Percentiles rank a stretch among this genome's conserved stretches.
Evolutionary conservation across 2,888 invertebrate species (phyloP).

Genomic region (Drosophila infuscata): DNA sequence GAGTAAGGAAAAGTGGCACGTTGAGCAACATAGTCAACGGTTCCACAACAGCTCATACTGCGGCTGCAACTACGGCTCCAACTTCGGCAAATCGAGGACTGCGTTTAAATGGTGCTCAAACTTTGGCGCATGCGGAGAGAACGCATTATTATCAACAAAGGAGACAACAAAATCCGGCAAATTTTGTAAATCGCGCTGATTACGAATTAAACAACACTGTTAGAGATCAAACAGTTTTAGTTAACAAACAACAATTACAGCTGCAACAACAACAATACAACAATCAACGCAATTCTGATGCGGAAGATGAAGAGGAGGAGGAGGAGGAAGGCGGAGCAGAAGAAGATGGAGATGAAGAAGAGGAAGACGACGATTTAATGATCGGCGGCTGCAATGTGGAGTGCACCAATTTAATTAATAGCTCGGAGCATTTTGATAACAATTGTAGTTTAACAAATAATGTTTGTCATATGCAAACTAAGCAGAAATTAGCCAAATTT

Average conservation of each 20-base stretch:
- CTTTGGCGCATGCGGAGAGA: conserved; percentile 48
- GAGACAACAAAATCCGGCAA: conserved; percentile 22
- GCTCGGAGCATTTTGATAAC: conserved; percentile 35
- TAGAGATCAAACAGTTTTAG: conserved; percentile 15
- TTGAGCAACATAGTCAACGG: conserved; percentile 80
- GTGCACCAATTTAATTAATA: conserved; percentile 82
- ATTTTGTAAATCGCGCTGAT: conserved; percentile 16
- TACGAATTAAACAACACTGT: conserved; percentile 13
- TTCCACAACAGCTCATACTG: background rate
- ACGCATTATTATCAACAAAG: conserved; percentile 48
- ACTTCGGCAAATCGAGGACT: background rate
- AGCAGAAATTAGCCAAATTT: background rate
- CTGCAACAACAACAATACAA: conserved; percentile 27
- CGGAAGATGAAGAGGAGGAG: conserved; percentile 50
- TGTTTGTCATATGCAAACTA: conserved; percentile 27
- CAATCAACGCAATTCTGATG: conserved; percentile 76
- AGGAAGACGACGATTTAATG: conserved; percentile 73
- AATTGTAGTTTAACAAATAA: conserved; percentile 44
- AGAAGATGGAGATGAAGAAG: conserved; percentile 51
- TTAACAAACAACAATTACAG: conserved; percentile 50
- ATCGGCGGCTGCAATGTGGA: conserved; percentile 80
- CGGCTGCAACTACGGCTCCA: background rate
- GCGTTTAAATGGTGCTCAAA: conserved; percentile 55
- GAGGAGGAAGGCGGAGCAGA: conserved; percentile 59
- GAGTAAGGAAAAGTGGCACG: conserved; percentile 84